Conservation (phyloP, 92 coral and sea anemone species). For the Palythoa caribaeorum region DNA sequence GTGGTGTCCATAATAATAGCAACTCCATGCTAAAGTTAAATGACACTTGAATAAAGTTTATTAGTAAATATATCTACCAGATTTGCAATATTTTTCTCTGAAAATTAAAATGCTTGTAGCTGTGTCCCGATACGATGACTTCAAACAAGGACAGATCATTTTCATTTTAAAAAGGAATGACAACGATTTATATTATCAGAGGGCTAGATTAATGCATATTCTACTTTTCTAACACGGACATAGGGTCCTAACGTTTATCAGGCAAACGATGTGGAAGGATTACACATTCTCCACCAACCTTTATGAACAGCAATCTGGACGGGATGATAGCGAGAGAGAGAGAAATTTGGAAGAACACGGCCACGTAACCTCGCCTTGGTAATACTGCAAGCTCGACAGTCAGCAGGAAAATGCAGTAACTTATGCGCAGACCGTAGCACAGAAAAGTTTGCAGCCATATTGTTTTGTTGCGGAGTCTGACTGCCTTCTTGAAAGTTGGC, state of each 20-base stretch:
- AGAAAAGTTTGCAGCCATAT: constrained; percentile 55
- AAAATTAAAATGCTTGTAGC: too few relatives aligned
- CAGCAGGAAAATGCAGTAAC: background rate
- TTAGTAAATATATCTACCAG: background rate
- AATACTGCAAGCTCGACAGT: background rate
- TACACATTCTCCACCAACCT: constrained; percentile 23
- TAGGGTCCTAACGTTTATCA: background rate
- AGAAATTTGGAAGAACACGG: constrained; percentile 30
- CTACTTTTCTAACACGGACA: background rate
- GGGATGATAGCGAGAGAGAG: constrained; percentile 62
- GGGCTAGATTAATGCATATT: background rate
- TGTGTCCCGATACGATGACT: background rate
- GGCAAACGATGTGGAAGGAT: constrained; percentile 25
- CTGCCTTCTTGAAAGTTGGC: background rate
- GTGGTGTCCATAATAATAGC: too few relatives aligned
- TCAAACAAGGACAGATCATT: background rate
- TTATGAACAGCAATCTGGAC: background rate
- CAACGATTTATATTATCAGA: background rate
- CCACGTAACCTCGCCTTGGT: constrained; percentile 68
- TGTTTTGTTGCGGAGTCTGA: constrained; percentile 38
- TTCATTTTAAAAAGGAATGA: background rate
- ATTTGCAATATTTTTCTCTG: too few relatives aligned
- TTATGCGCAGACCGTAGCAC: constrained; percentile 29
- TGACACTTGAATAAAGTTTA: too few relatives aligned
- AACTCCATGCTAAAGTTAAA: too few relatives aligned